Conservation (phyloP, 2,113 vertebrate genomes). For the Jaculus jaculus region DNA sequence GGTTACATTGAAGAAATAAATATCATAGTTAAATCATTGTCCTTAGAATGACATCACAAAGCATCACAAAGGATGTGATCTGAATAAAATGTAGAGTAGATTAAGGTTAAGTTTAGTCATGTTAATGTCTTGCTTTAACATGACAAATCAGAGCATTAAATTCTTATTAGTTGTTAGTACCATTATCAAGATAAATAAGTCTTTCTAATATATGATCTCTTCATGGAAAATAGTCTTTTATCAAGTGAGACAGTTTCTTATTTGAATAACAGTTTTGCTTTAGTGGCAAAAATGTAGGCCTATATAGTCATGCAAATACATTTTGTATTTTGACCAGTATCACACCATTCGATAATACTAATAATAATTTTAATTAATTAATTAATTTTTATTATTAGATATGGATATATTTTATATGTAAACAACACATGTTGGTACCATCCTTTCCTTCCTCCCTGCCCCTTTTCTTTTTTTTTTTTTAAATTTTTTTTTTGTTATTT, state of each 20-base stretch:
- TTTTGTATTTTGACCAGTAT: not conserved
- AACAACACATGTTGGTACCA: too few species aligned
- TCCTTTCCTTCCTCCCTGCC: too few species aligned
- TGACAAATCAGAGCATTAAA: not conserved
- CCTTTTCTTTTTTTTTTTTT: too few species aligned
- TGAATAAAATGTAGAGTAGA: not conserved
- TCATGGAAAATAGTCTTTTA: not conserved
- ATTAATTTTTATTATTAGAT: too few species aligned
- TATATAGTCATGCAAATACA: not conserved
- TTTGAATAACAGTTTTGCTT: not conserved
- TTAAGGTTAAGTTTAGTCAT: slow-evolving; percentile 10
- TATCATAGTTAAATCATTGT: slow-evolving; percentile 10
- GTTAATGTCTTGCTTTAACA: not conserved
- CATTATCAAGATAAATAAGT: not conserved
- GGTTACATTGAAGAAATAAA: not conserved
- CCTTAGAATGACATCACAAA: slow-evolving; percentile 35
- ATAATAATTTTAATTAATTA: too few species aligned
- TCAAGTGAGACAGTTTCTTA: not conserved
- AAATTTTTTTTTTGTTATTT: too few species aligned
- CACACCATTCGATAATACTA: not conserved
- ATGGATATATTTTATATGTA: too few species aligned
- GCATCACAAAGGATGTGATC: not conserved
- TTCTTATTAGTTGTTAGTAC: not conserved
- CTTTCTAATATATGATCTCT: not conserved
- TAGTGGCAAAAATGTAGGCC: not conserved